Evolutionary conservation across 2,797 vertebrate species (phyloP), one percentile per base, ranked within the genome.

Genomic region (Melanotaenia pygmaea): DNA sequence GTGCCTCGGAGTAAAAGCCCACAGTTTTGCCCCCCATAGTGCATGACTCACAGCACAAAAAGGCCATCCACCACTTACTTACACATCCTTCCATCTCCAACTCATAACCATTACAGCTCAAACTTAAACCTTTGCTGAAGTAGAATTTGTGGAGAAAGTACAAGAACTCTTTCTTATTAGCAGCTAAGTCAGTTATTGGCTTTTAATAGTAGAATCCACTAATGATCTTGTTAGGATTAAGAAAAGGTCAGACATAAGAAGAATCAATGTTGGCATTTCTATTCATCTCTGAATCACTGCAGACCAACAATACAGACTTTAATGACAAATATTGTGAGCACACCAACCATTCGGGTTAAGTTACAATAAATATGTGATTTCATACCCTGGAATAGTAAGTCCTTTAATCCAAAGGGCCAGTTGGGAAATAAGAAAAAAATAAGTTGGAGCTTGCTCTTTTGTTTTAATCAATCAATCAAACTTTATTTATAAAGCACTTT

Each of bases 1-100:
- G 51, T 28, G 47, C 37, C 76, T 56, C 0, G 2, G 34, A 70
- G 79, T 37, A 47, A 58, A 71, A 35, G 68, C 43, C 18, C 60
- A 58, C 51, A 76, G 79, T 13, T 77, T 64, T 72, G 50, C 35
- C 69, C 83, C 72, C 74, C 18, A 51, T 37, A 45, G 69, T 0
- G 13, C n/a, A 18, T 86, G 83, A 87, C 79, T 87, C 83, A 77
- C 45, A 83, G 69, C 66, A 64, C 58, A 73, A 61, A 84, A 84
- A 87, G 83, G 82, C 73, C 86, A 83, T 54, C 7, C 47, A 34
- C 34, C 24, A 63, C 40, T 73, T 26, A 32, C 60, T 57, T 24
- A 63, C 43, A 3, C 24, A 2, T 38, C 38, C 40, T 40, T 8
- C 37, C 47, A 61, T 28, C 20, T n/a, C 6, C 6, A 50, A n/a